Percentiles rank a stretch among this genome's conserved stretches.
phyloP scores from a whole-genome alignment of 1,140 invertebrate genomes.

The Colletes gigas region DNA sequence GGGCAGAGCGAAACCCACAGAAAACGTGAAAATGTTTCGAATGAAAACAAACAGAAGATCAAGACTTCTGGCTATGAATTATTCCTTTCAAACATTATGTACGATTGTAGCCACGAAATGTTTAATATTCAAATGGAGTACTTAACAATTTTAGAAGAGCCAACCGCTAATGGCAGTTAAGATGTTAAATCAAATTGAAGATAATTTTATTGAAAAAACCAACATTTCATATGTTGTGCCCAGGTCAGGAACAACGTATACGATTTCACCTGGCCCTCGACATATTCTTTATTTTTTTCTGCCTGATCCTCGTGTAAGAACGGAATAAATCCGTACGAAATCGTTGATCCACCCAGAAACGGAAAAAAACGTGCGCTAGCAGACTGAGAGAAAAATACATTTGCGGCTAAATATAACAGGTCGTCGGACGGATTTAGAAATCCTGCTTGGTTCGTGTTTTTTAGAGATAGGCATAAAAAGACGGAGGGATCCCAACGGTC shows the following conservation, averaged over 20 bases:
- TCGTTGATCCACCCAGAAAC: conserved; percentile 29
- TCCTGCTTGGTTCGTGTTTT: conserved; percentile 64
- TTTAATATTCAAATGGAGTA: no score
- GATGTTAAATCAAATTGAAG: no score
- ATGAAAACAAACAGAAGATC: no score
- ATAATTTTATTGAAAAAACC: no score
- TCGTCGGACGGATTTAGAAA: conserved; percentile 69
- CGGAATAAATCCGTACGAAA: conserved; percentile 41
- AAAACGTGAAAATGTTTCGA: background rate
- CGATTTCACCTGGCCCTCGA: background rate
- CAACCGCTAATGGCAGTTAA: no score
- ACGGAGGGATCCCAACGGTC: conserved; percentile 4
- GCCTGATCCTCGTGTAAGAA: background rate
- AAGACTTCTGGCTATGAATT: no score
- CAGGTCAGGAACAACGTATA: background rate
- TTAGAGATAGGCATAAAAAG: conserved; percentile 46
- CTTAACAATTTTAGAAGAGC: no score
- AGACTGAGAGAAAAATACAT: conserved; percentile 60
- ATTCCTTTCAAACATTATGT: no score
- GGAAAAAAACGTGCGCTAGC: conserved; percentile 7
- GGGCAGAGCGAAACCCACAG: background rate
- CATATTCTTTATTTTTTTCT: background rate
- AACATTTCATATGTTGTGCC: no score
- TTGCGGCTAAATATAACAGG: conserved; percentile 66
- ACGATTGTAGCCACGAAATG: no score